Conservation (phyloP, 2,113 vertebrate species). For the Empidonax alnorum region DNA sequence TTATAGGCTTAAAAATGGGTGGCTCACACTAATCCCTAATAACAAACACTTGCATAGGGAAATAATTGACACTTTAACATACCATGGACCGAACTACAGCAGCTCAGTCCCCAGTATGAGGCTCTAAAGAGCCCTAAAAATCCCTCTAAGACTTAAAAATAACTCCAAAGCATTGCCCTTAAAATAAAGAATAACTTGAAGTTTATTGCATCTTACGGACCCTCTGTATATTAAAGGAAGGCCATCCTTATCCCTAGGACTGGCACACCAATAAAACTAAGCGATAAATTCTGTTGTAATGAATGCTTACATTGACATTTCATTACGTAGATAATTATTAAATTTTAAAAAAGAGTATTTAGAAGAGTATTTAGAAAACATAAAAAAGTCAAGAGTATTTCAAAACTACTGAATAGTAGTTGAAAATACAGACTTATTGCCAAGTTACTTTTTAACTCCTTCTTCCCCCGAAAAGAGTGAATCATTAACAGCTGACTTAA, state of each 20-base stretch:
- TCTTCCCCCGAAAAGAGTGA: background rate
- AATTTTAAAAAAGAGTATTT: background rate
- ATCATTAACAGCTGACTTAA: rapidly evolving
- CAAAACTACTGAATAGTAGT: background rate
- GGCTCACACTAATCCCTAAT: background rate
- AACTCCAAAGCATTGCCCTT: background rate
- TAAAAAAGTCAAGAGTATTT: no score
- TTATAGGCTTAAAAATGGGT: background rate
- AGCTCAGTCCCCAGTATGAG: background rate
- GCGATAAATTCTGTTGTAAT: background rate
- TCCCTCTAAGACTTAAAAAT: background rate
- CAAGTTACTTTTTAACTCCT: background rate
- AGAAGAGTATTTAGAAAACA: background rate
- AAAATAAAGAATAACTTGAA: background rate
- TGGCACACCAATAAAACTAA: background rate
- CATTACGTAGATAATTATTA: background rate
- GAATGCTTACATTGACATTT: background rate
- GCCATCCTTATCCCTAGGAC: background rate
- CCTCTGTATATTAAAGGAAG: background rate
- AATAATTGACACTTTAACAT: background rate
- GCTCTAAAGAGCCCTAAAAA: background rate
- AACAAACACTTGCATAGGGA: background rate
- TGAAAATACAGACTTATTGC: background rate
- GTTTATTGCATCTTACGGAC: background rate
- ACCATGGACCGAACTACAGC: background rate